These are phyloP conservation scores for Micromussa lordhowensis DNA, from an alignment of 92 coral and sea anemone genomes.

Conservation along the genomic window DNA sequence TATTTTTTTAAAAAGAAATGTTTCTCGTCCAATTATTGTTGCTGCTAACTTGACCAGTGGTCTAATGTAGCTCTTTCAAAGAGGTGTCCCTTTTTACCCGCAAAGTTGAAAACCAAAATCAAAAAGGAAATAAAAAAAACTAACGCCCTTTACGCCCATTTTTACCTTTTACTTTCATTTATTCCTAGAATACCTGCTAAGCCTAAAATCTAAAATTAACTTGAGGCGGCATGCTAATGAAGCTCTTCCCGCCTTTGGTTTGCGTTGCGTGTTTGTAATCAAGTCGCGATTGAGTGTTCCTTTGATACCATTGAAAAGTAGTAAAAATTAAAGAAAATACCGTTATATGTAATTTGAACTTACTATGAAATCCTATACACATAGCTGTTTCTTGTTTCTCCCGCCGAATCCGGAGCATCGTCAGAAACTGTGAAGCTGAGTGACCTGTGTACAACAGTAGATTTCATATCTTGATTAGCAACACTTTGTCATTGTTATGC, in stretches of 20 bases:
- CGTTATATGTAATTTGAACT: not conserved
- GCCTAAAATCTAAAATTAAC: constrained; percentile 7
- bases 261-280: not conserved
- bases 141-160: not conserved
- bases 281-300: not conserved
- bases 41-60: not conserved
- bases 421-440: not conserved
- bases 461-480: not conserved
- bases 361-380: not conserved
- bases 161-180: not conserved
- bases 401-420: not conserved
- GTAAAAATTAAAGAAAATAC: not conserved
- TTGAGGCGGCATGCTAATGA: not conserved
- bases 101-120: not conserved
- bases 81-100: not conserved
- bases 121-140: not conserved
- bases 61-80: not conserved
- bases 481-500: not conserved
- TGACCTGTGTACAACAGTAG: not conserved
- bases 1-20: too few species aligned
- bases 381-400: not conserved
- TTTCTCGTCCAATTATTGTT: not conserved
- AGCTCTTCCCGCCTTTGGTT: not conserved
- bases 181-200: not conserved
- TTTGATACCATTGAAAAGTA: not conserved